These are phyloP conservation scores for Drosophila parabipectinata DNA, from an alignment of 1,140 invertebrate species.

Conservation along the genomic window DNA sequence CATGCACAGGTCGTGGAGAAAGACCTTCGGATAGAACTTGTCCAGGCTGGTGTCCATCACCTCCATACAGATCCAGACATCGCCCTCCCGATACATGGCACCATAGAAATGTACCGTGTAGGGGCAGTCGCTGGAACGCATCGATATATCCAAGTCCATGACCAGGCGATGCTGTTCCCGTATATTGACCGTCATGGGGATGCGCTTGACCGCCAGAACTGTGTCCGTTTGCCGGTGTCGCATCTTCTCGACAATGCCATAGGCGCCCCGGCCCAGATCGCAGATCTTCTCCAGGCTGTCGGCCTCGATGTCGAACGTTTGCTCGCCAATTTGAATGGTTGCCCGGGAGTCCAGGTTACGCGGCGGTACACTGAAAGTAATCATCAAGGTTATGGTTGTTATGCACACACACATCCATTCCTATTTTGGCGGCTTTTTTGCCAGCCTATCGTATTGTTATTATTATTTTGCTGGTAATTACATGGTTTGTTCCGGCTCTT, in stretches of 20 bases:
- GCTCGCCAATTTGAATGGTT: conserved; percentile 93
- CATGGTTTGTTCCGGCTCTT: conserved; percentile 61
- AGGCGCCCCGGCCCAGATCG: conserved; percentile 96
- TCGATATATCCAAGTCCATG: conserved; percentile 98
- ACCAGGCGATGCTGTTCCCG: conserved; percentile 96
- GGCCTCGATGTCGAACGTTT: conserved; percentile 95
- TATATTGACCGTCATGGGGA: conserved; percentile 95
- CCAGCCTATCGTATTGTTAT: too few species aligned
- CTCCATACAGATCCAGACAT: conserved; percentile 99
- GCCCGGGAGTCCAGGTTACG: conserved; percentile 93
- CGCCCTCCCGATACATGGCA: conserved; percentile 96
- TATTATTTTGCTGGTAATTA: conserved; percentile 26
- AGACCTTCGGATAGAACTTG: conserved; percentile 96
- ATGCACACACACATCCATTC: too few species aligned
- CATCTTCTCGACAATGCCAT: conserved; percentile 99
- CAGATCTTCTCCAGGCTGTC: conserved; percentile 94
- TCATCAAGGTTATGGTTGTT: too few species aligned
- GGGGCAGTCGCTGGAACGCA: conserved; percentile 97
- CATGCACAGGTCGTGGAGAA: conserved; percentile 90
- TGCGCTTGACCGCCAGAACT: conserved; percentile 98
- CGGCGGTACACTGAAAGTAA: conserved; percentile 84
- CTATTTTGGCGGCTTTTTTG: too few species aligned
- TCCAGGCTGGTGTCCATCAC: conserved; percentile 99
- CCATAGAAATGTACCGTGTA: conserved; percentile 99
- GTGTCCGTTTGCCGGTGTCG: conserved; percentile 93